Conservation (phyloP, 1,140 invertebrate genomes). For the Ips nitidus region DNA sequence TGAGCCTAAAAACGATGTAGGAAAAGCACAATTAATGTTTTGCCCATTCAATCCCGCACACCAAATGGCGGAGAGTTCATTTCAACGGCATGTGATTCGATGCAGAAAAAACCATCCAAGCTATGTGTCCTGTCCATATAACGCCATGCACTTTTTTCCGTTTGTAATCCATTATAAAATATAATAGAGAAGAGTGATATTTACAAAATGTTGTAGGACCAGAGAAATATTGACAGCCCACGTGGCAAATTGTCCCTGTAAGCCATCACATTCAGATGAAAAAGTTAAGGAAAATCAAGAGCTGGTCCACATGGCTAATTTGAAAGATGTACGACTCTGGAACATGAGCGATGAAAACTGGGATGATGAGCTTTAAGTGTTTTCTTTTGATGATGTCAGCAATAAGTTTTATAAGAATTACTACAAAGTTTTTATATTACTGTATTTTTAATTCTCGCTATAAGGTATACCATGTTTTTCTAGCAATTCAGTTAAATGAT, state of each 20-base stretch:
- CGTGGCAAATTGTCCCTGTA: constrained; percentile 4
- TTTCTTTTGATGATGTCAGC: background rate
- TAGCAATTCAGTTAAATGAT: constrained; percentile 14
- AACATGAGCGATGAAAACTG: constrained; percentile 15
- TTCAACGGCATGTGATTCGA: constrained; percentile 13
- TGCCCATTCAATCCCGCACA: constrained; percentile 19
- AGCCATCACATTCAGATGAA: background rate
- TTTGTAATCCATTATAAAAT: background rate
- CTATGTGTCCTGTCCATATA: constrained; percentile 16
- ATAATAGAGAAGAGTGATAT: no score
- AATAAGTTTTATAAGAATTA: no score
- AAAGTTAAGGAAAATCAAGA: constrained; percentile 4
- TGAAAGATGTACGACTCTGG: constrained; percentile 8
- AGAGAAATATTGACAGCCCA: constrained; percentile 11
- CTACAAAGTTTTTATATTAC: no score
- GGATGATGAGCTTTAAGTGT: constrained; percentile 5
- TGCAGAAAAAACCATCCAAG: constrained; percentile 13
- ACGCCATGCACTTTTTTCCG: constrained; percentile 15
- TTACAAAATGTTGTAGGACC: background rate
- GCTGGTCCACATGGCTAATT: constrained; percentile 7
- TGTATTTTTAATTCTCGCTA: constrained; percentile 7
- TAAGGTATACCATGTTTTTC: no score
- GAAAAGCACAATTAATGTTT: background rate
- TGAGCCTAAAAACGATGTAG: background rate
- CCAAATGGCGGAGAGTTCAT: constrained; percentile 10